Base-by-base conservation (phyloP, 1,140 invertebrate genomes). In the Atta texana region DNA sequence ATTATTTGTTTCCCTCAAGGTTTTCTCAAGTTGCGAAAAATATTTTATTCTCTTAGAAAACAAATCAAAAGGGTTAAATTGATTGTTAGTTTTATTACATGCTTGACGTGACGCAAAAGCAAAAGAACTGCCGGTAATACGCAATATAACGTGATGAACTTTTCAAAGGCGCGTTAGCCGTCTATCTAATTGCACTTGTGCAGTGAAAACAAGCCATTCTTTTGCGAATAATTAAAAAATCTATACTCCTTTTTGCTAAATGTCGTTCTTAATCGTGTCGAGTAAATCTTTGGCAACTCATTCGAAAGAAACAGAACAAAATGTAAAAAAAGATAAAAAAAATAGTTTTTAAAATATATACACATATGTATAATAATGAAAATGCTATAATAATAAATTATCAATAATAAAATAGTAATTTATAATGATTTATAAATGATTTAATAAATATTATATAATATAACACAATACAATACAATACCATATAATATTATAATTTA, bases 221-320 rank as follows among this genome's bases (percentile, higher is more conserved):
- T 59, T 59, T 31, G 49, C 61, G 59, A 90, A 89, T 87, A 89
- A 90, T 90, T 88, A 88, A 87, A 59, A 85, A 88, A 85, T 89
- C 74, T 31, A 49, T 24, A 82, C 14, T 14, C 18, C 8, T 21
- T 18, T 63, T 18, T 72, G 24, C 16, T 16, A 57, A 49, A 51
- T 24, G 12, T 44, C 8, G 8, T 34, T 51, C 16, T 71, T 57
- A 6, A 18, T 4, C 24, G 7, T 5, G 34, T 21, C n/a, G 3
- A 82, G 24, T 18, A 3, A 51, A 74, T 74, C 1, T 18, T 18
- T 8, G 3, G 3, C 63, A 31, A 64, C 31, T 3, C 5, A 12
- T 55, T 18, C 3, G 21, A 24, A 59, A 59, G 5, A 53, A 59
- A 14, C 10, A 8, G 59, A 12, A 5, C 16, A 21, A 72, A 3